Base-by-base conservation (phyloP, 2,797 vertebrate species). In the Hydrocynus forskahlii region DNA sequence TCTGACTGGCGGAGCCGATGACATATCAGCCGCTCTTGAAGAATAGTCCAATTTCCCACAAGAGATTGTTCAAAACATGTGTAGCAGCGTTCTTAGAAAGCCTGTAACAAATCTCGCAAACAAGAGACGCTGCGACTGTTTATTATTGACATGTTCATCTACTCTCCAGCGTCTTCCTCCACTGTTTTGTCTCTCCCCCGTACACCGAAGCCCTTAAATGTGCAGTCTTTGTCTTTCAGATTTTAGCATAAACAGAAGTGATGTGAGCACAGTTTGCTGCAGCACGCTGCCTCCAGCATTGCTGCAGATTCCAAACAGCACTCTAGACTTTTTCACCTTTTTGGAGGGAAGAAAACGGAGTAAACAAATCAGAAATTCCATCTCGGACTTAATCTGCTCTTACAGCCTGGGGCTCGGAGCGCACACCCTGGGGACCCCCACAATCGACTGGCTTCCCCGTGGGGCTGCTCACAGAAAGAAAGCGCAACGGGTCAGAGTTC, bases 401-500 rank as follows among this genome's bases (percentile, higher is more conserved):
- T 82, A 69, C 67, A 83, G 92, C 92, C 90, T 64, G 71, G 79
- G 90, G 91, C 89, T 89, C 88, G 89, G 88, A 90, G 91, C 89
- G 81, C 85, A 80, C 89, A 90, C 91, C 88, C 50, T 84, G 91
- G 93, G 92, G 90, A 84, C 81, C 86, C 86, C 60, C 19, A 87
- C 89, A 91, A 92, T 86, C 85, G 81, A 84, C 86, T 35, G 17
- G 76, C 84, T 84, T 82, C 82, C 88, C 89, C 66, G 91, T 88
- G 92, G 91, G 83, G 80, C 72, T 64, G 86, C 84, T 88, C 85
- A 88, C 87, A 89, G 70, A 86, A 80, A 57, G 88, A 92, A 90
- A 89, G 91, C 90, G 89, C 92, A 93, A 85, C 90, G 90, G 90
- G 90, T 94, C 89, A 92, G 91, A 93, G 93, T 93, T 92, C 87